Percentiles rank a stretch among this genome's conserved stretches.
These are phyloP conservation scores for Drosophila birchii DNA, from an alignment of 2,888 invertebrate genomes.

Conservation along the genomic window DNA sequence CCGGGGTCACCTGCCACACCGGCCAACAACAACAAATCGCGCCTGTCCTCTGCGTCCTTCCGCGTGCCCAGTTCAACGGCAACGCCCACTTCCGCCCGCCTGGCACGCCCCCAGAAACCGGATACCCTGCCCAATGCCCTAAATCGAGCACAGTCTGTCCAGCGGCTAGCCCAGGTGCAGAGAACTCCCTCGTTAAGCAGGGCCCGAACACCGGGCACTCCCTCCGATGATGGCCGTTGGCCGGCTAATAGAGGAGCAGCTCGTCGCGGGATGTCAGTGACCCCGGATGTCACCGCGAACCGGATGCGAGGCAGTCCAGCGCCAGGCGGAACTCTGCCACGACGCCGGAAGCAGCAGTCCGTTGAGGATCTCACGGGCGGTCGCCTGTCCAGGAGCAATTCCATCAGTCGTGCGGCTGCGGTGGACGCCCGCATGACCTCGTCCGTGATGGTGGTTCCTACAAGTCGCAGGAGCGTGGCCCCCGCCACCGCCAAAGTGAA, in stretches of 20 bases:
- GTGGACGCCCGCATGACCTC: slow-evolving; percentile 85
- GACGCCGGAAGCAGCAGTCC: slow-evolving; percentile 89
- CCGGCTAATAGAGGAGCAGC: slow-evolving; percentile 83
- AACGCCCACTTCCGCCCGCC: slow-evolving; percentile 64
- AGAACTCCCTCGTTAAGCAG: slow-evolving; percentile 86
- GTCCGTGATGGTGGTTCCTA: slow-evolving; percentile 77
- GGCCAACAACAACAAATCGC: slow-evolving; percentile 55
- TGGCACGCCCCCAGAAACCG: slow-evolving; percentile 82
- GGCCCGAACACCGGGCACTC: slow-evolving; percentile 88
- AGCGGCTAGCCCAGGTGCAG: slow-evolving; percentile 77
- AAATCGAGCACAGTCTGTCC: slow-evolving; percentile 81
- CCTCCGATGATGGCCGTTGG: slow-evolving; percentile 90
- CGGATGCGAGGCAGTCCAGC: slow-evolving; percentile 79
- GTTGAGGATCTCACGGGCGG: slow-evolving; percentile 86
- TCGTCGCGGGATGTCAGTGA: slow-evolving; percentile 81
- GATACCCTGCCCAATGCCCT: slow-evolving; percentile 86
- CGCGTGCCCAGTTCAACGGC: slow-evolving; percentile 78
- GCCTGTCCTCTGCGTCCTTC: slow-evolving; percentile 84
- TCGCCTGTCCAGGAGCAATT: slow-evolving; percentile 85
- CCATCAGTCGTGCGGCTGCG: slow-evolving; percentile 83
- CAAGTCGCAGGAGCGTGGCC: slow-evolving; percentile 73
- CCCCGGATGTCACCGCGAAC: slow-evolving; percentile 80
- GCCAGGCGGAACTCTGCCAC: slow-evolving; percentile 89
- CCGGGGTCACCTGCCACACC: slow-evolving; percentile 85
- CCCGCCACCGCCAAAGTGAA: slow-evolving; percentile 84